Evolutionary conservation across 1,140 invertebrate species (phyloP).

Genomic region (Laodelphax striatellus): DNA sequence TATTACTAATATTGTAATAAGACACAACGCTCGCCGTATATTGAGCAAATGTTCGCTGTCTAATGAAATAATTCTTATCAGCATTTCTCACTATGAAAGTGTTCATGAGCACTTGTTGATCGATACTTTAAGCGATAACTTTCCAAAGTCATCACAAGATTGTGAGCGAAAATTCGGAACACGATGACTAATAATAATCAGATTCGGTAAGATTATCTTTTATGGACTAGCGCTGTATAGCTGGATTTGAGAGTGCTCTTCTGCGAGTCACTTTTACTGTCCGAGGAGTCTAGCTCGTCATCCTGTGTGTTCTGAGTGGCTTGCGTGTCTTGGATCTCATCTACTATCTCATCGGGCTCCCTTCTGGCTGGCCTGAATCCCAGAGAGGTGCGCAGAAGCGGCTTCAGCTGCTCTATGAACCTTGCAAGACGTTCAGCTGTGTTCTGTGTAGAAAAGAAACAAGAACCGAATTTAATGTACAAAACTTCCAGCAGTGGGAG

Average conservation of each 20-base stretch:
- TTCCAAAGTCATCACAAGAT: too few species aligned
- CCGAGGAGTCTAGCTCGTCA: neutral
- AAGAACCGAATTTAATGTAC: too few species aligned
- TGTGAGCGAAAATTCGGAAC: too few species aligned
- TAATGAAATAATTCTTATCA: too few species aligned
- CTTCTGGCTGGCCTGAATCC: slow-evolving; percentile 16
- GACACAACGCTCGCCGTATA: too few species aligned
- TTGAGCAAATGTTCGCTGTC: too few species aligned
- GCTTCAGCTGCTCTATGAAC: slow-evolving; percentile 19
- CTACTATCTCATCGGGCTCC: slow-evolving; percentile 9
- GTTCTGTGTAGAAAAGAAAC: slow-evolving; percentile 12
- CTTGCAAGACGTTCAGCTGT: slow-evolving; percentile 19
- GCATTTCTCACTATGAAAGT: too few species aligned
- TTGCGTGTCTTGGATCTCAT: neutral
- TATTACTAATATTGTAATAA: too few species aligned
- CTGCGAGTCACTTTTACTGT: neutral
- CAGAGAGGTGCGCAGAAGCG: slow-evolving; percentile 14
- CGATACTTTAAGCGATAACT: too few species aligned
- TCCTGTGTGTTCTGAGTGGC: neutral
- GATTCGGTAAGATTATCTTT: neutral
- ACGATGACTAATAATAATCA: too few species aligned
- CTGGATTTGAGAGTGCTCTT: slow-evolving; percentile 7
- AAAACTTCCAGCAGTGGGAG: too few species aligned
- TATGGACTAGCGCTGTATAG: slow-evolving; percentile 5
- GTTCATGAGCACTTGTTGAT: too few species aligned